Evolutionary conservation across 2,888 invertebrate species (phyloP).

Genomic region (Cyaniris semiargus): DNA sequence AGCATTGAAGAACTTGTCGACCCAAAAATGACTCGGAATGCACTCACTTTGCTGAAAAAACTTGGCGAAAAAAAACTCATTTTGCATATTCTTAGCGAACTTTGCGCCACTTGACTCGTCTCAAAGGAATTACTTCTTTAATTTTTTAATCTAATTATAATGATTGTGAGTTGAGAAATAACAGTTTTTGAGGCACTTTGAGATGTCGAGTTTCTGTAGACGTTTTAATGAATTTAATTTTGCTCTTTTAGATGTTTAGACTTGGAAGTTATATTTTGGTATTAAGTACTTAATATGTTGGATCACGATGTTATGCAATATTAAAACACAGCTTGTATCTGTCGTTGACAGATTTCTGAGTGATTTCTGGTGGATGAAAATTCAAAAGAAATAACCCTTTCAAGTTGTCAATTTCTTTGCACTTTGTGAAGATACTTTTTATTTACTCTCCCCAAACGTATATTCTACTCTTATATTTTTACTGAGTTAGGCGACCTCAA

Average conservation of each 20-base stretch:
- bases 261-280: not conserved
- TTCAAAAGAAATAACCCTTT: too few species aligned
- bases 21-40: conserved; percentile 29
- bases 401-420: not conserved
- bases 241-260: conserved; percentile 12
- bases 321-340: not conserved
- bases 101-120: conserved; percentile 28
- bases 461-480: not conserved
- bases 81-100: conserved; percentile 26
- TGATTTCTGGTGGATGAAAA: too few species aligned
- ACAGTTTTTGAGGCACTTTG: conserved; percentile 28
- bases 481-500: not conserved
- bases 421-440: not conserved
- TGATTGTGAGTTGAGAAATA: conserved; percentile 28
- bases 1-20: conserved; percentile 26
- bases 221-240: conserved; percentile 15
- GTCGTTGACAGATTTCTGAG: too few species aligned
- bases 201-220: conserved; percentile 19
- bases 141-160: conserved; percentile 31
- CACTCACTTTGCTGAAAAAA: conserved; percentile 18
- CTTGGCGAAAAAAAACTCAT: conserved; percentile 3
- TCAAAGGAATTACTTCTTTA: conserved; percentile 29
- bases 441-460: too few species aligned
- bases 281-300: not conserved
- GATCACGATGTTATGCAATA: not conserved